These are phyloP conservation scores for Allophyes oxyacanthae DNA, from an alignment of 2,888 invertebrate species.

Conservation along the genomic window DNA sequence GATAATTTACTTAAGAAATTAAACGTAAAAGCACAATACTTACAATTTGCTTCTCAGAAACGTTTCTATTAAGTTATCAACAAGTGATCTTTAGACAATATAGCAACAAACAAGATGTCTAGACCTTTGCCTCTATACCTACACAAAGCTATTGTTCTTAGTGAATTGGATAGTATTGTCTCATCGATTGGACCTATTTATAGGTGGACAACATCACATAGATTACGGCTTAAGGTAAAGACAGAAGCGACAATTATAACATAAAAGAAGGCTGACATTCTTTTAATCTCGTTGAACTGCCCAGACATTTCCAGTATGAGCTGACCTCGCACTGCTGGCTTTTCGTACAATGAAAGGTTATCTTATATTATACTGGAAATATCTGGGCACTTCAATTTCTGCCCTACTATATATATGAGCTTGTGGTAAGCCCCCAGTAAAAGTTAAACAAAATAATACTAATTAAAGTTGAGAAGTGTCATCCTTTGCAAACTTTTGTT, in stretches of 20 bases:
- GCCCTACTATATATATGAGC: too few relatives aligned
- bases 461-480: too few relatives aligned
- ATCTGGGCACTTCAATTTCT: too few relatives aligned
- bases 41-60: constrained; percentile 14
- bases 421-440: too few relatives aligned
- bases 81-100: constrained; percentile 32
- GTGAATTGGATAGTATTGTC: constrained; percentile 83
- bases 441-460: too few relatives aligned
- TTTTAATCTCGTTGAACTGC: too few relatives aligned
- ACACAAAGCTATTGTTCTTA: constrained; percentile 73
- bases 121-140: constrained; percentile 63
- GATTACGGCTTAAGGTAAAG: constrained; percentile 31
- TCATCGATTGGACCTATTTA: constrained; percentile 86
- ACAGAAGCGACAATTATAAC: constrained; percentile 26
- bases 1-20: neutral
- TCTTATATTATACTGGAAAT: too few relatives aligned
- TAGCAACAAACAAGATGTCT: constrained; percentile 56
- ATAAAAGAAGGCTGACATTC: too few relatives aligned
- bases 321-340: too few relatives aligned
- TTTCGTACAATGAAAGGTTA: too few relatives aligned
- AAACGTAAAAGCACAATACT: neutral
- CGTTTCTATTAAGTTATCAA: constrained; percentile 33
- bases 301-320: too few relatives aligned
- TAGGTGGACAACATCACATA: constrained; percentile 70
- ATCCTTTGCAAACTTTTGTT: too few relatives aligned